A percentile compares a stretch with the other conserved stretches of the same genome.
phyloP scores from a whole-genome alignment of 2,797 vertebrate genomes.

The Thamnophis elegans region DNA sequence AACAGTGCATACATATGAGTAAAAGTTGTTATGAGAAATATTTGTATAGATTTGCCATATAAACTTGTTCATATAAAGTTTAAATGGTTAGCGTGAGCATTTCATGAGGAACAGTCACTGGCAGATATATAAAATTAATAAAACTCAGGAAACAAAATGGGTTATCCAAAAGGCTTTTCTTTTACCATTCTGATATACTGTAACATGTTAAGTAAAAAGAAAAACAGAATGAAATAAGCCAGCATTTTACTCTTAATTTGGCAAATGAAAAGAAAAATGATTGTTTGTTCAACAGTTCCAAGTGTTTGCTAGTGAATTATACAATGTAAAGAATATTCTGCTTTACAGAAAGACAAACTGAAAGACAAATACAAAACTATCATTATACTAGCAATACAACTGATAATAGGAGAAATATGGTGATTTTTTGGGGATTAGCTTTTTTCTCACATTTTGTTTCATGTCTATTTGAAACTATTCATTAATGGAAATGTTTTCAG shows the following conservation, averaged over 20 bases:
- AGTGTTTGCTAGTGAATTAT: conserved; percentile 1
- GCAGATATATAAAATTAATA: background rate
- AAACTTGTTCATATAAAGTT: background rate
- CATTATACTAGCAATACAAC: background rate
- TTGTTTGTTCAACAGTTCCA: background rate
- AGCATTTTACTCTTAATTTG: background rate
- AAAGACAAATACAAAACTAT: background rate
- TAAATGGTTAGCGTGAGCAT: background rate
- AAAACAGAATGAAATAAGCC: background rate
- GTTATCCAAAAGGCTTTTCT: background rate
- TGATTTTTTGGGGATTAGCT: background rate
- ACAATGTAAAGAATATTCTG: background rate
- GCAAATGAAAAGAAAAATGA: background rate
- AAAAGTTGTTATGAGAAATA: background rate
- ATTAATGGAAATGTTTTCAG: background rate
- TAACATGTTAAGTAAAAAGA: background rate
- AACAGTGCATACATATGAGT: background rate
- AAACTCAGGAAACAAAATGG: background rate
- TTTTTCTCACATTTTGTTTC: background rate
- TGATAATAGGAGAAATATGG: background rate
- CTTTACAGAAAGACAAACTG: background rate
- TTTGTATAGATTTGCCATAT: background rate
- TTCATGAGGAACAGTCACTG: background rate
- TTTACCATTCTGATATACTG: background rate
- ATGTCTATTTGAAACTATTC: background rate